A percentile compares a stretch with the other conserved stretches of the same genome.
Conservation (phyloP, 1,140 invertebrate genomes). For the Pseudomyrmex pallidus region DNA sequence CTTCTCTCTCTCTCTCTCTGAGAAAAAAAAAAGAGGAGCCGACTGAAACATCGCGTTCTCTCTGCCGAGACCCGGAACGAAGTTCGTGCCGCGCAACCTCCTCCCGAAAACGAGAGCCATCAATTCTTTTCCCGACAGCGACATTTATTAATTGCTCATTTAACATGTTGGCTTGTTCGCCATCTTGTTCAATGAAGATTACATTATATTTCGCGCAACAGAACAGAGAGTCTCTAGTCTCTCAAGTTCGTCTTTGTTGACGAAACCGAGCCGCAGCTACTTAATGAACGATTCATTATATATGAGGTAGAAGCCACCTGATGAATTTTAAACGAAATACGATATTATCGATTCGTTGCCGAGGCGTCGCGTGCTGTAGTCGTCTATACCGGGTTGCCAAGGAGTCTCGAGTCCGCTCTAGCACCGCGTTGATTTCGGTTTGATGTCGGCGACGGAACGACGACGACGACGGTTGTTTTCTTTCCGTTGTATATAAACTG, state of each 20-base stretch:
- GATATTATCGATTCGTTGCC: slow-evolving; percentile 40
- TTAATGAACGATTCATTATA: not conserved
- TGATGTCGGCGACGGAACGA: slow-evolving; percentile 33
- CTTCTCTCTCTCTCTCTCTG: not conserved
- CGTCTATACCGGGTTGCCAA: slow-evolving; percentile 25
- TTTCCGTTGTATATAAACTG: slow-evolving; percentile 53
- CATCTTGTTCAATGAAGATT: not conserved
- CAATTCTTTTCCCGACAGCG: not conserved
- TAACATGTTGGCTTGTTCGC: not conserved
- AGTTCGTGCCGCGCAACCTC: slow-evolving; percentile 18
- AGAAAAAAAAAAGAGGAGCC: slow-evolving; percentile 12
- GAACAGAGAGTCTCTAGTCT: not conserved
- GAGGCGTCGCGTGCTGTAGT: not conserved
- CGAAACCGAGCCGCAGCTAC: not conserved
- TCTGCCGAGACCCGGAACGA: not conserved
- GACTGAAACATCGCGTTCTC: slow-evolving; percentile 51
- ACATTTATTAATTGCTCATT: not conserved
- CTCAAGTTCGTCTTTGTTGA: not conserved
- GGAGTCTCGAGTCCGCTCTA: slow-evolving; percentile 14
- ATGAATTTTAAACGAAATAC: slow-evolving; percentile 55
- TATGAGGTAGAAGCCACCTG: slow-evolving; percentile 22
- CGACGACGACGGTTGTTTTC: slow-evolving; percentile 36
- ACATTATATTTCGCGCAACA: not conserved
- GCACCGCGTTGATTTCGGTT: slow-evolving; percentile 26
- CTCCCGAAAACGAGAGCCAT: slow-evolving; percentile 24